Conservation (phyloP, 2,797 vertebrate genomes). For the Poecile montanus region DNA sequence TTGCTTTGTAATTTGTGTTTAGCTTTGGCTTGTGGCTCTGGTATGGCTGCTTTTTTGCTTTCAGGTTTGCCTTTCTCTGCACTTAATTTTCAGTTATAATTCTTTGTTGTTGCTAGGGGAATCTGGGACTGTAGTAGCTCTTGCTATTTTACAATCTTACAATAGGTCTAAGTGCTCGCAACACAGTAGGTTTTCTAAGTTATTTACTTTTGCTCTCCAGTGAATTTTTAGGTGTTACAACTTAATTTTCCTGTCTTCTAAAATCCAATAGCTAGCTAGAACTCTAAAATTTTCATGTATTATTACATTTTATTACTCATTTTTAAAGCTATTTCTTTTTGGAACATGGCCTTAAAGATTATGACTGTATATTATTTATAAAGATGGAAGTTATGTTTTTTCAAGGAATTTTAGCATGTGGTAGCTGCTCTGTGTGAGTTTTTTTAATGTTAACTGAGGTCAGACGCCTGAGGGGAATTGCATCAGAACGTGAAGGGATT, state of each 20-base stretch:
- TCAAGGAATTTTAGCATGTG: background rate
- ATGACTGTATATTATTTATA: background rate
- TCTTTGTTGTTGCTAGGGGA: background rate
- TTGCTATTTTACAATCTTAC: background rate
- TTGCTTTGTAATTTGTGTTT: background rate
- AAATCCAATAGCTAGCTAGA: background rate
- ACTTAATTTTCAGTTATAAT: background rate
- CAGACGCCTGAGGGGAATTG: background rate
- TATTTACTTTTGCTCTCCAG: background rate
- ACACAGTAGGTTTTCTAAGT: background rate
- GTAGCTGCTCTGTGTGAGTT: background rate
- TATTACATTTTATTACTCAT: background rate
- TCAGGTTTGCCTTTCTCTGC: background rate
- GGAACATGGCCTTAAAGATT: background rate
- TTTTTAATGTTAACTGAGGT: background rate
- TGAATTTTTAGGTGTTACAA: background rate
- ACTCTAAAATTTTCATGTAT: background rate
- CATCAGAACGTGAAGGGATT: background rate
- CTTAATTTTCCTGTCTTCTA: background rate
- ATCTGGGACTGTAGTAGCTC: background rate
- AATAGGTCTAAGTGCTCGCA: background rate
- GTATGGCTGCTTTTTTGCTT: background rate
- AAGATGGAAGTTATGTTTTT: background rate
- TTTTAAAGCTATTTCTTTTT: background rate
- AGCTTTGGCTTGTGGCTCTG: background rate